These are phyloP conservation scores for Rhaphigaster nebulosa DNA, from an alignment of 2,888 invertebrate genomes.

Conservation along the genomic window DNA sequence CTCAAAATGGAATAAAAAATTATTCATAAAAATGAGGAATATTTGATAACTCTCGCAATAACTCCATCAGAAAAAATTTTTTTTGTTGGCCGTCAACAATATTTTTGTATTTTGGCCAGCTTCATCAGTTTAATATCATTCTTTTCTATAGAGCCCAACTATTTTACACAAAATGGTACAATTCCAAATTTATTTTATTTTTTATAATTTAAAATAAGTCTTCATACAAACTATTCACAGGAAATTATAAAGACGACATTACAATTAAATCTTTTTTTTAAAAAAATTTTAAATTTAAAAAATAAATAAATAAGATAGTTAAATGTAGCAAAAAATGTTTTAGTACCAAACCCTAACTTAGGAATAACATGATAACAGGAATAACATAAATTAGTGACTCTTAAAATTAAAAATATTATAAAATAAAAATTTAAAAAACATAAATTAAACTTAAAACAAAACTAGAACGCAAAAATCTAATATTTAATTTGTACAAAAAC, in stretches of 20 bases:
- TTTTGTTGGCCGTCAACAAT: not conserved
- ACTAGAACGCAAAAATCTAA: not conserved
- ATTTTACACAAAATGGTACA: not conserved
- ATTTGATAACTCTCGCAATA: not conserved
- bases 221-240: not conserved
- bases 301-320: not conserved
- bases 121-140: not conserved
- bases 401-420: slow-evolving; percentile 11
- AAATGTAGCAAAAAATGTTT: not conserved
- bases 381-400: not conserved
- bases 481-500: slow-evolving; percentile 42
- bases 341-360: not conserved
- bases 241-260: not conserved
- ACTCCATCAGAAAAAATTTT: not conserved
- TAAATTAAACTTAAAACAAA: not conserved
- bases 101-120: not conserved
- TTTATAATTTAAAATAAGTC: not conserved
- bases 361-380: no score
- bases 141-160: not conserved
- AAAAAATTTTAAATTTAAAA: not conserved
- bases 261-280: not conserved
- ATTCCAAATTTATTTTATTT: not conserved
- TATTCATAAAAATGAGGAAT: not conserved
- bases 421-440: not conserved
- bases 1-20: not conserved